phyloP scores from a whole-genome alignment of 2,888 invertebrate species.

The Sinelater perroti region DNA sequence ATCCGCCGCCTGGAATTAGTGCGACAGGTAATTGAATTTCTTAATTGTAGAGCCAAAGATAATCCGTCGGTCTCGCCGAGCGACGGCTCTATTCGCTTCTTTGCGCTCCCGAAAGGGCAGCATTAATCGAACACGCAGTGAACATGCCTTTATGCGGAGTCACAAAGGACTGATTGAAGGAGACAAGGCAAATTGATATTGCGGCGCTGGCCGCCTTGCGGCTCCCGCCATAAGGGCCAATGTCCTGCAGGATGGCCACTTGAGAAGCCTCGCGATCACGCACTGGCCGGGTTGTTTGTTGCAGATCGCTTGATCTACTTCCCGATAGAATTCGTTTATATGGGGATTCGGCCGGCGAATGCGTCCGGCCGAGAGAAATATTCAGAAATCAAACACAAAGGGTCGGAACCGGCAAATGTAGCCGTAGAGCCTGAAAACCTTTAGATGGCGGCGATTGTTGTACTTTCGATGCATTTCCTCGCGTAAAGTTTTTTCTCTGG shows the following conservation, averaged over 20 bases:
- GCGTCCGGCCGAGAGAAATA: slow-evolving; percentile 29
- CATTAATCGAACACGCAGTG: slow-evolving; percentile 32
- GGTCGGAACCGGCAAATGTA: slow-evolving; percentile 9
- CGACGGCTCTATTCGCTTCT: slow-evolving; percentile 21
- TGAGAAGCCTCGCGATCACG: slow-evolving; percentile 34
- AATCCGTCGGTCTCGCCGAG: slow-evolving; percentile 20
- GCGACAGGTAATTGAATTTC: slow-evolving; percentile 4
- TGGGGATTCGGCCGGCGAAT: slow-evolving; percentile 31
- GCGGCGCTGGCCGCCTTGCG: slow-evolving; percentile 25
- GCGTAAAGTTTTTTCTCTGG: too few species aligned
- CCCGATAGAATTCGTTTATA: slow-evolving; percentile 36
- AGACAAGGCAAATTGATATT: slow-evolving; percentile 40
- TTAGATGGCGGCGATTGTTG: slow-evolving; percentile 3
- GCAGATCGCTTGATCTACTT: slow-evolving; percentile 39
- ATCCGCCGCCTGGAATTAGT: slow-evolving; percentile 4
- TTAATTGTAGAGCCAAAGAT: slow-evolving; percentile 10
- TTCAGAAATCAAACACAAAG: slow-evolving; percentile 30
- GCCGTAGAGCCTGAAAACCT: not conserved
- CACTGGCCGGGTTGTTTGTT: slow-evolving; percentile 37
- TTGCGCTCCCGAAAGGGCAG: slow-evolving; percentile 19
- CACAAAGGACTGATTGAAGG: slow-evolving; percentile 38
- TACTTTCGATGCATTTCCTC: not conserved
- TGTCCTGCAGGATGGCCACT: slow-evolving; percentile 33
- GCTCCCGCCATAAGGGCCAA: slow-evolving; percentile 22
- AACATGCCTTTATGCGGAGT: slow-evolving; percentile 34